phyloP scores from a whole-genome alignment of 2,113 vertebrate genomes.

The Eurypyga helias region DNA sequence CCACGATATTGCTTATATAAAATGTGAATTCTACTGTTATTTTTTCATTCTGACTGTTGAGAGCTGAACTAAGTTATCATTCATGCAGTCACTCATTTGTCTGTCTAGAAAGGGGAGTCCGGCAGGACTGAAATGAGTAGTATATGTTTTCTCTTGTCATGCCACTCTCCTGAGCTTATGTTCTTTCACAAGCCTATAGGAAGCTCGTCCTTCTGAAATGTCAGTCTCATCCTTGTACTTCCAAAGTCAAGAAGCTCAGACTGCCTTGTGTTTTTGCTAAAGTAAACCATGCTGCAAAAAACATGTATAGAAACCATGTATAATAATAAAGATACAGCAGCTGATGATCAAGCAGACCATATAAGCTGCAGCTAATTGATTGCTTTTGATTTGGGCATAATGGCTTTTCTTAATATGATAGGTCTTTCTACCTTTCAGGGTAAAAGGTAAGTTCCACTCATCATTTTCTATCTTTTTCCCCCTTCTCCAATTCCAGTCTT shows the following conservation, averaged over 20 bases:
- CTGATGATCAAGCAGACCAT: background rate
- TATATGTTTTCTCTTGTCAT: background rate
- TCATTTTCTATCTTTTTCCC: background rate
- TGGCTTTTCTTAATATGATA: background rate
- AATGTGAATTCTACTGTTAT: background rate
- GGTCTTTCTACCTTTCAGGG: background rate
- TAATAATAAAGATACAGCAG: background rate
- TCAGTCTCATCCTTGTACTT: background rate
- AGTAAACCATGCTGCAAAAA: background rate
- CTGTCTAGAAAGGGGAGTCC: background rate
- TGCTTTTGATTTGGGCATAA: background rate
- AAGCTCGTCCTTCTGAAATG: background rate
- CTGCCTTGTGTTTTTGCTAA: background rate
- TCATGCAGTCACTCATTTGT: background rate
- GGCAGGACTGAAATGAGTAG: background rate
- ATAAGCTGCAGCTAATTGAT: background rate
- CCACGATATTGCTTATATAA: background rate
- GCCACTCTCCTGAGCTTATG: background rate
- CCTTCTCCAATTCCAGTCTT: background rate
- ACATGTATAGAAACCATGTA: background rate
- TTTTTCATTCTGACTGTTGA: background rate
- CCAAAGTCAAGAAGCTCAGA: background rate
- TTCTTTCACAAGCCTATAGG: background rate
- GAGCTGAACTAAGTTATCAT: background rate
- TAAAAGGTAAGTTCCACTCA: background rate